Evolutionary conservation across 2,113 vertebrate genomes (phyloP).

Genomic region (Leptobrachium ailaonicum): DNA sequence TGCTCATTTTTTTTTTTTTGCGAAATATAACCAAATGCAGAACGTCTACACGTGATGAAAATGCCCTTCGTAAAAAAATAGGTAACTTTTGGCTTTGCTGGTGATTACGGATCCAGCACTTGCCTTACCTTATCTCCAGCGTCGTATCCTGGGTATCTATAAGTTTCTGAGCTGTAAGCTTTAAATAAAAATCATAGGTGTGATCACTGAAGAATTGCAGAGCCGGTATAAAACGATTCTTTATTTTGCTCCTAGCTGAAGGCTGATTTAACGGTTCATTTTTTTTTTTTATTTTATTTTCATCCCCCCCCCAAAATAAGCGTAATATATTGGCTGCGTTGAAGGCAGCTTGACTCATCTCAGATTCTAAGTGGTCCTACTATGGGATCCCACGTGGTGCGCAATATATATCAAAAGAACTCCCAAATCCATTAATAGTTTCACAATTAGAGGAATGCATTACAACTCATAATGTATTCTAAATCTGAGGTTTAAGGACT

Average conservation of each 20-base stretch:
- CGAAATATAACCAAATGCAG: constrained; percentile 11
- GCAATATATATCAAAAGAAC: constrained; percentile 48
- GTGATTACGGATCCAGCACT: background rate
- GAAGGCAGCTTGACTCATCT: constrained; percentile 33
- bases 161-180: background rate
- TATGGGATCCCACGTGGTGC: constrained; percentile 42
- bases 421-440: constrained; percentile 50
- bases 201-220: background rate
- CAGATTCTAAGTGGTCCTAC: constrained; percentile 34
- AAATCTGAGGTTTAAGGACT: constrained; percentile 51
- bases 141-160: background rate
- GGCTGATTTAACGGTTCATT: background rate
- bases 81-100: background rate
- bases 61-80: constrained; percentile 10
- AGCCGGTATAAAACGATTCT: background rate
- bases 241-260: background rate
- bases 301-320: constrained; percentile 17
- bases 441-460: constrained; percentile 51
- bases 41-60: background rate
- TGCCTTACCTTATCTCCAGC: background rate
- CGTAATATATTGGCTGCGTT: constrained; percentile 37
- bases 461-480: constrained; percentile 52
- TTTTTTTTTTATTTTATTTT: constrained; percentile 14
- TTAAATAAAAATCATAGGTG: background rate
- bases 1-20: background rate